Percentiles rank a stretch among this genome's conserved stretches.
These are phyloP conservation scores for Procambarus virginalis DNA, from an alignment of 1,140 invertebrate species.

Conservation along the genomic window DNA sequence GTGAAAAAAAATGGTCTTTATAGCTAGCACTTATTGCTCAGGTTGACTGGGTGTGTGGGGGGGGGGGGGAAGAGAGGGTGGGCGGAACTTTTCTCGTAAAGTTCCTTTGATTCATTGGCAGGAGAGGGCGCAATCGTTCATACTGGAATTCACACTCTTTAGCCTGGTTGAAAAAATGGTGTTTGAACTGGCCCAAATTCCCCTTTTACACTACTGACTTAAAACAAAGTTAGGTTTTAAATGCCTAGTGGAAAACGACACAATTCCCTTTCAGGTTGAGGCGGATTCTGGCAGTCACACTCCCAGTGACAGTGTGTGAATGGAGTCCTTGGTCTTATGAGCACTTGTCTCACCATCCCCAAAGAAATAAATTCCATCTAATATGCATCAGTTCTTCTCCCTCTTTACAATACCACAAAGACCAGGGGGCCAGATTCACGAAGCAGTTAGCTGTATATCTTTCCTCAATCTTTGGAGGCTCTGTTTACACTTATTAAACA, in stretches of 20 bases:
- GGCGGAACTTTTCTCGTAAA: constrained; percentile 27
- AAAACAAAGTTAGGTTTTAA: neutral
- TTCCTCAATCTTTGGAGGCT: too few relatives aligned
- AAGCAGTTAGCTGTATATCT: too few relatives aligned
- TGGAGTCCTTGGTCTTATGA: too few relatives aligned
- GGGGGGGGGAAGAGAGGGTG: neutral
- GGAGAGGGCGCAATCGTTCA: constrained; percentile 36
- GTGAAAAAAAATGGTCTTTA: constrained; percentile 54
- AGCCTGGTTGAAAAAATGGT: constrained; percentile 18
- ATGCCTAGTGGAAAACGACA: neutral
- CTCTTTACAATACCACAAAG: too few relatives aligned
- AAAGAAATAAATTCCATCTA: too few relatives aligned
- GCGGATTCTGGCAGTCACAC: too few relatives aligned
- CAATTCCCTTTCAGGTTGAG: neutral
- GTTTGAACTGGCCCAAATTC: constrained; percentile 10
- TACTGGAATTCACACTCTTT: constrained; percentile 48
- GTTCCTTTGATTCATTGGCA: constrained; percentile 37
- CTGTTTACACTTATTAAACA: too few relatives aligned
- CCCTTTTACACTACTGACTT: constrained; percentile 10
- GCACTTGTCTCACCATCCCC: too few relatives aligned
- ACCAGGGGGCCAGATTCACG: too few relatives aligned
- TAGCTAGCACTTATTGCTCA: constrained; percentile 51
- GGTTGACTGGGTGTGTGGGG: neutral
- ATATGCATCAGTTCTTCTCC: too few relatives aligned
- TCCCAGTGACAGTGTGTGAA: too few relatives aligned